Evolutionary conservation across 2,888 invertebrate genomes (phyloP), one percentile per base, ranked within the genome.

Genomic region (Beris morrisii): DNA sequence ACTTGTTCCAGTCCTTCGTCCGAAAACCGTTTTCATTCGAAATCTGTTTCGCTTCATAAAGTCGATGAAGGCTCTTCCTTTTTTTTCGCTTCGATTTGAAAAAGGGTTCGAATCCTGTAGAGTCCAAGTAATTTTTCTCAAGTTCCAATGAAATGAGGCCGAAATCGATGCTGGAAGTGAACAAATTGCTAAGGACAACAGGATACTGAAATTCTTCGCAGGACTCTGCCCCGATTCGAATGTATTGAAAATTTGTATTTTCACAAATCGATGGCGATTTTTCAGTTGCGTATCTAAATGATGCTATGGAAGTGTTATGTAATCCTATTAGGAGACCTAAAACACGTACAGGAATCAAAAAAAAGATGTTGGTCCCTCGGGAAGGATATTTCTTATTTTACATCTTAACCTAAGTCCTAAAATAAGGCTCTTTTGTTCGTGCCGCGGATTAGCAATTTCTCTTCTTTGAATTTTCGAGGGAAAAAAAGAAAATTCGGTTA

Each of bases 21-120:
- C 22, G 22, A 22, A 22, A 22, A 22, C 2, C 30, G 31, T 13
- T 46, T 59, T 6, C n/a, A 48, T 59, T 46, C 22, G 28, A 44
- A 48, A 58, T 58, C 45, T 31, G 28, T 46, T 45, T 46, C 58
- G 58, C 28, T 30, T 31, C 48, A 46, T 48, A 59, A 48, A 59
- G 38, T 13, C 46, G 5, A 15, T 58, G 56, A 56, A 56, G 56
- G 56, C 9, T 43, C 43, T 56, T 4, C 43, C 56, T 54, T 7
- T 15, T 7, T n/a, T 48, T 48, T 22, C 22, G 22, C 3, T 22
- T 22, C 22, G 22, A 22, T 22, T 22, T 22, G 9, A 38, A 38
- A 38, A 38, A 38, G 38, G 38, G 38, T 38, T 38, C 1, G 22
- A 22, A 22, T 22, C 22, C 22, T 22, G 22, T 22, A 22, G 22